Conservation (phyloP, 2,888 invertebrate species). For the Mylabris sibirica region DNA sequence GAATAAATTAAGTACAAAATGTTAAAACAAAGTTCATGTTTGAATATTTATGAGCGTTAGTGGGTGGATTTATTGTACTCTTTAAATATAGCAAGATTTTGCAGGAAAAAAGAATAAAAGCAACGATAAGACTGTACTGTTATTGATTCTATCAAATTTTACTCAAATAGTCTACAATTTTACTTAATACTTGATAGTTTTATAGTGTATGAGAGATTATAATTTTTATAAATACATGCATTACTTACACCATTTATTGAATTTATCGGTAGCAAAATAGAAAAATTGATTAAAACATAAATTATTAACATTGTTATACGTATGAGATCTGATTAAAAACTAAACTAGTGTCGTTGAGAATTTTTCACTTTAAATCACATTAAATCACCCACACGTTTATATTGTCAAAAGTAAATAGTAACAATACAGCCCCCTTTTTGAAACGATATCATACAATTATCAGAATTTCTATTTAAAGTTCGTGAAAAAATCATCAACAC, state of each 20-base stretch:
- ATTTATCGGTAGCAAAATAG: neutral
- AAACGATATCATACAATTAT: neutral
- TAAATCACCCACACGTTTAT: slow-evolving; percentile 4
- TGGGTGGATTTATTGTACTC: neutral
- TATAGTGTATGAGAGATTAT: no score
- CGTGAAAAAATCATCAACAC: neutral
- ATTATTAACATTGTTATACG: slow-evolving; percentile 1
- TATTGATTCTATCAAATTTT: no score
- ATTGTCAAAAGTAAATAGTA: neutral
- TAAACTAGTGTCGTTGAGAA: neutral
- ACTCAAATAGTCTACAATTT: no score
- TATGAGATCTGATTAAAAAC: neutral
- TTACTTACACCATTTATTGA: neutral
- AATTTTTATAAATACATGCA: no score
- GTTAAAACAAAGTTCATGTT: neutral
- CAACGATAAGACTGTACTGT: neutral
- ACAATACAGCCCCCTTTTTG: neutral
- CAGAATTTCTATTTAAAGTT: neutral
- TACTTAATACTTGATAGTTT: no score
- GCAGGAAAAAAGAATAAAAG: neutral
- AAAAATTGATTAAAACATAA: neutral
- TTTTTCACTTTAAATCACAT: slow-evolving; percentile 1
- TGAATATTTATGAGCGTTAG: neutral
- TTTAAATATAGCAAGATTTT: neutral
- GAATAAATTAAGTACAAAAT: neutral